These are phyloP conservation scores for Anoplophora glabripennis DNA, from an alignment of 1,140 invertebrate genomes.

Conservation along the genomic window DNA sequence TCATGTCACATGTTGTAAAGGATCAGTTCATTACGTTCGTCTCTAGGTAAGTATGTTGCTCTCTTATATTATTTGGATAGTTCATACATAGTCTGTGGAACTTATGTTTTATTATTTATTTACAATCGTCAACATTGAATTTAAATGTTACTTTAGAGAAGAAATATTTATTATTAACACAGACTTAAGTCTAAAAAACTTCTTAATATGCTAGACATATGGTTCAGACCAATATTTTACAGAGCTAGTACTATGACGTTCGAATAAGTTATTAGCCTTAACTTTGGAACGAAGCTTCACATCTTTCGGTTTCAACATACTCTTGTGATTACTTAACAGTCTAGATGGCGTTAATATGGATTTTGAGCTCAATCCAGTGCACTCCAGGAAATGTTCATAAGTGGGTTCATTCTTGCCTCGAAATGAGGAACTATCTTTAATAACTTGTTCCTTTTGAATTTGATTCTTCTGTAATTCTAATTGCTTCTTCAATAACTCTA, in stretches of 20 bases:
- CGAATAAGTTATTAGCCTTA: constrained; percentile 36
- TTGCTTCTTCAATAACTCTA: constrained; percentile 42
- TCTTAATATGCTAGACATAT: constrained; percentile 26
- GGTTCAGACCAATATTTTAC: constrained; percentile 48
- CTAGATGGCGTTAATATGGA: constrained; percentile 72
- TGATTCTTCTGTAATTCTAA: constrained; percentile 32
- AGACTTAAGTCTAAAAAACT: background rate
- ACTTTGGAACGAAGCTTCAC: constrained; percentile 63
- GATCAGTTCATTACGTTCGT: too few species aligned
- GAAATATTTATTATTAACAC: too few species aligned
- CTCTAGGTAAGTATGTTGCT: too few species aligned
- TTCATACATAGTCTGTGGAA: too few species aligned
- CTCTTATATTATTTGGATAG: too few species aligned
- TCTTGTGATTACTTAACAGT: constrained; percentile 71
- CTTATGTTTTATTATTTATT: too few species aligned
- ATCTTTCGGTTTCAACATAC: constrained; percentile 73
- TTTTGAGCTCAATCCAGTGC: constrained; percentile 76
- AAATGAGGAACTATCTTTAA: constrained; percentile 9
- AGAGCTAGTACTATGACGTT: constrained; percentile 37
- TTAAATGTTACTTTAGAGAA: too few species aligned
- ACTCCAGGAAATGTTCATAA: constrained; percentile 74
- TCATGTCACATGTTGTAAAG: too few species aligned
- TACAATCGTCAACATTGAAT: too few species aligned
- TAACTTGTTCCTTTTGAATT: constrained; percentile 11
- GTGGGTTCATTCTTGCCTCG: constrained; percentile 41